These are phyloP conservation scores for Pecten maximus DNA, from an alignment of 2,888 invertebrate species.

Conservation along the genomic window DNA sequence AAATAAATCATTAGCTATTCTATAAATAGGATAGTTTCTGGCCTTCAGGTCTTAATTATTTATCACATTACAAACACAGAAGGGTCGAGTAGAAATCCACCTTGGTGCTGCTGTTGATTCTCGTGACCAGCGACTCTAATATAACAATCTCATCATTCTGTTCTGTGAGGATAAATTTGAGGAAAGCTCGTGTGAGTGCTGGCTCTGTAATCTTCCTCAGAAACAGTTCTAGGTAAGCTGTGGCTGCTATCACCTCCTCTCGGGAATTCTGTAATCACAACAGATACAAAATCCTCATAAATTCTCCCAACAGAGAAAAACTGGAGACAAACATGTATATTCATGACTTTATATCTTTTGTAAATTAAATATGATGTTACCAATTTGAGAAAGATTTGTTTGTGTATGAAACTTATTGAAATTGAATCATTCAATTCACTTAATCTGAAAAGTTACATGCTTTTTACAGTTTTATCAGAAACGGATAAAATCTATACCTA, in stretches of 20 bases:
- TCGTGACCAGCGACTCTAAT: constrained; percentile 90
- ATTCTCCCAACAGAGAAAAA: background rate
- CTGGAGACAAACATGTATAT: background rate
- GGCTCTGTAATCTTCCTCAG: constrained; percentile 93
- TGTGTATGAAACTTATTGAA: no score
- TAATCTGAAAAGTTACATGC: no score
- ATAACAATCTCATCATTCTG: constrained; percentile 93
- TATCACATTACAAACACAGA: no score
- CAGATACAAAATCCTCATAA: background rate
- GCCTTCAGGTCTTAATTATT: no score
- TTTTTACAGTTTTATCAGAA: no score
- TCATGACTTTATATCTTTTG: no score
- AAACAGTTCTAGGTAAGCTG: constrained; percentile 95
- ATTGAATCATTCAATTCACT: no score
- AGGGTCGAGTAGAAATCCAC: constrained; percentile 84
- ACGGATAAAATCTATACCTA: no score
- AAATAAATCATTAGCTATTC: no score
- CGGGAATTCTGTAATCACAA: constrained; percentile 89
- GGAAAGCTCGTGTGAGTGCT: constrained; percentile 90
- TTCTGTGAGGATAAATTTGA: constrained; percentile 90
- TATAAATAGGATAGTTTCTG: no score
- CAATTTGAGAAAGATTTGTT: no score
- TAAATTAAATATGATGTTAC: no score
- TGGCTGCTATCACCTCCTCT: constrained; percentile 95
- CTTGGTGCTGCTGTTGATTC: constrained; percentile 89